A percentile compares a stretch with the other conserved stretches of the same genome.
Conservation (phyloP, 2,888 invertebrate species). For the Unio delphinus region DNA sequence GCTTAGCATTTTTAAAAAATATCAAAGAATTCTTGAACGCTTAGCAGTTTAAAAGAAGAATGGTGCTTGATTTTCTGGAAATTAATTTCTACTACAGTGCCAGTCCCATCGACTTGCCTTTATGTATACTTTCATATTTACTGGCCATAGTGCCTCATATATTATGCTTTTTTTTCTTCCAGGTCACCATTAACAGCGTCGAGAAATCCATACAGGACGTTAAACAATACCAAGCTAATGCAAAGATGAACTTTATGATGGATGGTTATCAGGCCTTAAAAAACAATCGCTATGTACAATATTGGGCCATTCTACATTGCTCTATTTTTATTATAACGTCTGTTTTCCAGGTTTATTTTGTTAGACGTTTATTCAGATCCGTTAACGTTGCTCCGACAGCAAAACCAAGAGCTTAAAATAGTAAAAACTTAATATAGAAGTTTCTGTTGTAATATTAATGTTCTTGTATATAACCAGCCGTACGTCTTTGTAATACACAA, state of each 20-base stretch:
- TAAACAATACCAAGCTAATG: constrained; percentile 39
- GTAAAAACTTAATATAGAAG: too few species aligned
- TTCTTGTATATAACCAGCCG: too few species aligned
- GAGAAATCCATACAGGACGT: constrained; percentile 46
- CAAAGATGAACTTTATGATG: constrained; percentile 45
- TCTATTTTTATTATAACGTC: constrained; percentile 85
- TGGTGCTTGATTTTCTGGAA: too few species aligned
- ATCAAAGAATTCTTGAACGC: too few species aligned
- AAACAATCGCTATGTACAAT: constrained; percentile 76
- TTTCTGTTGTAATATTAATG: background rate
- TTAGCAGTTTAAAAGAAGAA: too few species aligned
- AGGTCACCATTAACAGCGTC: constrained; percentile 47
- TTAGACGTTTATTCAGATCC: constrained; percentile 89
- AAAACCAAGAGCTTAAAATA: constrained; percentile 50
- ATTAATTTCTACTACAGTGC: too few species aligned
- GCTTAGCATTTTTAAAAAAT: too few species aligned
- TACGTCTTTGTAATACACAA: too few species aligned
- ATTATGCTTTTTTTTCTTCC: constrained; percentile 5
- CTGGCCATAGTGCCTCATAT: too few species aligned
- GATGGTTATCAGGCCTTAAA: constrained; percentile 54
- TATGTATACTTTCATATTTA: too few species aligned
- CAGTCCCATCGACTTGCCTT: too few species aligned
- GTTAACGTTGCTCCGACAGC: constrained; percentile 72
- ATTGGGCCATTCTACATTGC: constrained; percentile 91
- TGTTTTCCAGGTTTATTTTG: constrained; percentile 87